phyloP scores from a whole-genome alignment of 1,140 invertebrate species.

The Trissolcus basalis region DNA sequence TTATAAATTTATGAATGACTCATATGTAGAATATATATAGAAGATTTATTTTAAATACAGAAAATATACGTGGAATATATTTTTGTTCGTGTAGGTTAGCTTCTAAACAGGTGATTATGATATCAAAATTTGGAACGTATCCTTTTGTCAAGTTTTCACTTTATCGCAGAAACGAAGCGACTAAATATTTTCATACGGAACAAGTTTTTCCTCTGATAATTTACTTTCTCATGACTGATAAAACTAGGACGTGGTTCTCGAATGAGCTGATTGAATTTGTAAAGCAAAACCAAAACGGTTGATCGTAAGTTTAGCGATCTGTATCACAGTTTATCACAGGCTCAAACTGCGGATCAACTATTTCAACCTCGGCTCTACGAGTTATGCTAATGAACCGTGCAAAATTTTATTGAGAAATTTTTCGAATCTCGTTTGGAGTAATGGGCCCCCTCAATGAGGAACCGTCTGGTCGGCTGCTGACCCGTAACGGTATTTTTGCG shows the following conservation, averaged over 20 bases:
- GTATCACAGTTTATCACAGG: neutral
- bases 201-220: conserved; percentile 4
- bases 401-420: neutral
- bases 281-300: conserved; percentile 2
- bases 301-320: conserved; percentile 2
- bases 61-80: no score
- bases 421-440: no score
- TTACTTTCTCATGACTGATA: conserved; percentile 34
- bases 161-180: conserved; percentile 6
- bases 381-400: conserved; percentile 2
- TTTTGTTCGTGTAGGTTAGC: no score
- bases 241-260: conserved; percentile 13
- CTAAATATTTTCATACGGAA: neutral
- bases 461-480: neutral
- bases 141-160: no score
- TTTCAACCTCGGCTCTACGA: no score
- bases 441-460: neutral
- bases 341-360: neutral
- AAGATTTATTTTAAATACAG: no score
- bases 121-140: no score
- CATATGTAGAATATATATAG: no score
- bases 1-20: no score
- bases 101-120: no score
- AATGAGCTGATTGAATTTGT: conserved; percentile 3
- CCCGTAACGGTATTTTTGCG: conserved; percentile 36